Evolutionary conservation across 2,888 invertebrate genomes (phyloP), one percentile per base, ranked within the genome.

Genomic region (Ochlodes sylvanus): DNA sequence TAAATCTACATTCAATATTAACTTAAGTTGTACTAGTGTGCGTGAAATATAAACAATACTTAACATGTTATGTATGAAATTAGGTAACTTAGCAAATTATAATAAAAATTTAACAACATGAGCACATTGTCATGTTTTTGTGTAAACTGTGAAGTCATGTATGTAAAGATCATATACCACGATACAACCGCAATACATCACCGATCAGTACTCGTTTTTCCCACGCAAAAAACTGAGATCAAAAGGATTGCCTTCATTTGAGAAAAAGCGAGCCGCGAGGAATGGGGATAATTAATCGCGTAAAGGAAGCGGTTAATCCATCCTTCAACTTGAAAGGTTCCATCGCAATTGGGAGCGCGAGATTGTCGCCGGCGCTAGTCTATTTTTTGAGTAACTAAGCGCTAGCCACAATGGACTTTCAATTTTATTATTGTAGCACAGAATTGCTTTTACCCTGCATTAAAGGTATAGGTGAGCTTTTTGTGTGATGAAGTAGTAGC

Each of bases 331-430:
- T 68, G 69, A 73, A 75, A 74, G 74, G 75, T 72, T 73, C 65
- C 50, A 70, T 71, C 70, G 71, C 73, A 69, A 74, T 73, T 74
- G 73, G 68, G 66, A 63, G 65, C 61, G 73, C 70, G 69, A 70
- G 63, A 56, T 72, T 74, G 76, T 77, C 75, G 75, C 77, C 71
- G 77, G 76, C 77, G 76, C 77, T 77, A 71, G 71, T 70, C 65
- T 63, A 61, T 67, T 67, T 58, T 66, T 71, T 61, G 55, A 73
- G 64, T 67, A 19, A 15, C 19, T 57, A 19, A 27, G 21, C 38
- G 17, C 38, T n/a, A 7, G n/a, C 2, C 9, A 17, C 21, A 41
- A n/a, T 52, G 17, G n/a, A 41, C 27, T 55, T 12, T 66, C 4
- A 50, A 41, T 10, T 27, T 58, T 66, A 54, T 17, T 44, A 19